Percentiles rank a stretch among this genome's conserved stretches.
Conservation (phyloP, 2,113 vertebrate species). For the Elephas maximus region DNA sequence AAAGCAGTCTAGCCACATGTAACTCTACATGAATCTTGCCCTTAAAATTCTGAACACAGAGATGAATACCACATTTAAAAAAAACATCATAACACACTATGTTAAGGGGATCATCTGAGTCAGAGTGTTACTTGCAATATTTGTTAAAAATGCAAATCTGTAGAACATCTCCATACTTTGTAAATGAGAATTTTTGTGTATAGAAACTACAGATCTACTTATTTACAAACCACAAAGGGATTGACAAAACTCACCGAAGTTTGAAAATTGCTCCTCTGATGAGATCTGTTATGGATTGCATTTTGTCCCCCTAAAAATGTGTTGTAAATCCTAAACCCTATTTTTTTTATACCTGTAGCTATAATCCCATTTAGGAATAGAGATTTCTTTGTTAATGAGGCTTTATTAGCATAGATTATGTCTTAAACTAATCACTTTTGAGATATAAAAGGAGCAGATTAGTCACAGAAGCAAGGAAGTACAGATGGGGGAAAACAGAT, state of each 20-base stretch:
- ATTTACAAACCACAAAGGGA: neutral
- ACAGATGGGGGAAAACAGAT: too few species aligned
- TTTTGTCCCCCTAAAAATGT: too few species aligned
- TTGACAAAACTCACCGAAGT: neutral
- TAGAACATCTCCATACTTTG: neutral
- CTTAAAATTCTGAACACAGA: neutral
- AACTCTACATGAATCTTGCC: neutral
- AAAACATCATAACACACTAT: neutral
- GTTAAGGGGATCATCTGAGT: neutral
- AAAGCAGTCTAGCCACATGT: neutral
- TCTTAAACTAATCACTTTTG: too few species aligned
- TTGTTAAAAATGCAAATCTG: neutral
- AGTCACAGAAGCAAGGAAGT: too few species aligned
- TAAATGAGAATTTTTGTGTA: neutral
- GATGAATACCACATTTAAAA: neutral
- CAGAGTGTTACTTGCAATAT: neutral
- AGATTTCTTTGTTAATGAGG: too few species aligned
- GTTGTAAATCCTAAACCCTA: too few species aligned
- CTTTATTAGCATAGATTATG: too few species aligned
- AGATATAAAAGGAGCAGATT: too few species aligned
- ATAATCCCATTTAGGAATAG: too few species aligned
- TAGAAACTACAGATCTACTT: neutral
- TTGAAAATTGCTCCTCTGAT: neutral
- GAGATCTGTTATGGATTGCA: too few species aligned
- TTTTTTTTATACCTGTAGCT: too few species aligned